These are phyloP conservation scores for Keiferia lycopersicella DNA, from an alignment of 2,888 invertebrate genomes.

Conservation along the genomic window DNA sequence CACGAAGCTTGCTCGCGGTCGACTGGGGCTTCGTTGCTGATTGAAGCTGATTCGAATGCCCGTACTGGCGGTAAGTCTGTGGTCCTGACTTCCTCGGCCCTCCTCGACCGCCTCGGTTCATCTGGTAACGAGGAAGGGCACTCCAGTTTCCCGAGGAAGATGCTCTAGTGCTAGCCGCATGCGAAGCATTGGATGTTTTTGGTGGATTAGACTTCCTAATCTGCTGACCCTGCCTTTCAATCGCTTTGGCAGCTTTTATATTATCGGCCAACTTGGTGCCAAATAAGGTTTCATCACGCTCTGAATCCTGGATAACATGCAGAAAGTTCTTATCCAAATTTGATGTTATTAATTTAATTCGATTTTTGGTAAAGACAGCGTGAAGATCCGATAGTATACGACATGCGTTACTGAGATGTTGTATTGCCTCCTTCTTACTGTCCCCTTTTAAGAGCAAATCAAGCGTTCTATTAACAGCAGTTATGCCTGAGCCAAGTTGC, in stretches of 20 bases:
- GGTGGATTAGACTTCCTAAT: constrained; percentile 25
- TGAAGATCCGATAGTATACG: constrained; percentile 34
- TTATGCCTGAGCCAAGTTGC: no score
- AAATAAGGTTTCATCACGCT: constrained; percentile 33
- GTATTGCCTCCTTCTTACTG: constrained; percentile 32
- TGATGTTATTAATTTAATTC: constrained; percentile 34
- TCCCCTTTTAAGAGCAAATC: constrained; percentile 26
- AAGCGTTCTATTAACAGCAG: constrained; percentile 33
- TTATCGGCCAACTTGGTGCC: constrained; percentile 29
- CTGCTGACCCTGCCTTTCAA: constrained; percentile 29
- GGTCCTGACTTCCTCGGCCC: constrained; percentile 1
- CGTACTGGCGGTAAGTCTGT: no score
- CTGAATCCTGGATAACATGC: constrained; percentile 31
- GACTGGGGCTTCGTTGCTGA: background rate
- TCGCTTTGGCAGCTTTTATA: background rate
- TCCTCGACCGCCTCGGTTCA: constrained; percentile 33
- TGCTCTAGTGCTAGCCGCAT: background rate
- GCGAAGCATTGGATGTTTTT: background rate
- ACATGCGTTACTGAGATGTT: constrained; percentile 33
- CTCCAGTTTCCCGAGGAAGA: constrained; percentile 36
- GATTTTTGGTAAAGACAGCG: constrained; percentile 22
- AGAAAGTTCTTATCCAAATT: constrained; percentile 33
- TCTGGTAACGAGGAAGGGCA: constrained; percentile 31
- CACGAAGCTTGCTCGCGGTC: background rate
- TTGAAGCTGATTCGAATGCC: background rate